A percentile compares a stretch with the other conserved stretches of the same genome.
Evolutionary conservation across 2,113 vertebrate species (phyloP).

Genomic region (Phalacrocorax aristotelis): DNA sequence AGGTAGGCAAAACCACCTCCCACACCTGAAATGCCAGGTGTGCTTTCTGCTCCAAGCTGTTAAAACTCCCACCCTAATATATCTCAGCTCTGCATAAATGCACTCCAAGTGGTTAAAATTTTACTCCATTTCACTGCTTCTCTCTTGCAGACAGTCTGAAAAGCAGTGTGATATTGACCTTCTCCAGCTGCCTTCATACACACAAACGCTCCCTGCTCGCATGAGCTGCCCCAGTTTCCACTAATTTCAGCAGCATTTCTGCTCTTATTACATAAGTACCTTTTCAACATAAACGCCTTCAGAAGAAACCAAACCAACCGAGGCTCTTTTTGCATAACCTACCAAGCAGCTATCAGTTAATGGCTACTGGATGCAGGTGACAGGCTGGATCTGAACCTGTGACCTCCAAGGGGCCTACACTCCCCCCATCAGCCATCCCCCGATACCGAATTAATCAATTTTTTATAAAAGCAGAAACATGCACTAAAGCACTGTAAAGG

Average conservation of each 20-base stretch:
- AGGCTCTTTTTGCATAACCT: not conserved
- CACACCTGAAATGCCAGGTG: accelerated
- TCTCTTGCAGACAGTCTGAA: not conserved
- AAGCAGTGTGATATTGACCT: not conserved
- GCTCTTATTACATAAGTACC: not conserved
- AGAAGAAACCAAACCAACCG: not conserved
- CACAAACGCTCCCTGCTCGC: not conserved
- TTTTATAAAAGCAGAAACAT: not conserved
- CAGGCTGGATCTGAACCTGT: not conserved
- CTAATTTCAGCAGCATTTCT: slow-evolving; percentile 3
- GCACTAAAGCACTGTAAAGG: not conserved
- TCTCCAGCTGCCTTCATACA: not conserved
- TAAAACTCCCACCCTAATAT: not conserved
- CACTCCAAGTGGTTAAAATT: not conserved
- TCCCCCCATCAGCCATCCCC: not conserved
- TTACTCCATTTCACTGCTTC: not conserved
- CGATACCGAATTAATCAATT: not conserved
- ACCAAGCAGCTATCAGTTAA: not conserved
- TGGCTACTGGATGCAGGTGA: not conserved
- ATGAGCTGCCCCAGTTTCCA: not conserved
- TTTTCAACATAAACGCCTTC: not conserved
- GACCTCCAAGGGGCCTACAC: not conserved
- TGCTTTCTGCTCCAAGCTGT: not conserved
- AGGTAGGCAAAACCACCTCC: not conserved
- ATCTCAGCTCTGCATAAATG: not conserved